A percentile compares a stretch with the other conserved stretches of the same genome.
phyloP scores from a whole-genome alignment of 2,888 invertebrate species.

The Parnassius mnemosyne region DNA sequence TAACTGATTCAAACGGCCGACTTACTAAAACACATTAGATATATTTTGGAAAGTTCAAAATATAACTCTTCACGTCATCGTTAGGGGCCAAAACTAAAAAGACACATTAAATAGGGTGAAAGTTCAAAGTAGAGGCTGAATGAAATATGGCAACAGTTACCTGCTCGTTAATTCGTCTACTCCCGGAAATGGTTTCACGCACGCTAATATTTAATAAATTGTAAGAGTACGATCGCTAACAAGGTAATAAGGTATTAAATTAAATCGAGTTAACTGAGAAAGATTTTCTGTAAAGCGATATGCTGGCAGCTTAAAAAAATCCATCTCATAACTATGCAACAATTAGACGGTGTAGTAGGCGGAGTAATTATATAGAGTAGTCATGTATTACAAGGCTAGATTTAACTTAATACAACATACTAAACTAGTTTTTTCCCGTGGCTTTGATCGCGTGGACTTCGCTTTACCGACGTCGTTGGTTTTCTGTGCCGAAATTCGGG shows the following conservation, averaged over 20 bases:
- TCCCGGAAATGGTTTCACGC: conserved; percentile 25
- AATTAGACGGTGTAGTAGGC: no score
- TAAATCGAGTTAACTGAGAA: conserved; percentile 12
- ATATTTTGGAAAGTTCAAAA: not conserved
- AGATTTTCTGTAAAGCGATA: not conserved
- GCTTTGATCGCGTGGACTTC: no score
- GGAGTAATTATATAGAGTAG: no score
- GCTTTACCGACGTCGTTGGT: no score
- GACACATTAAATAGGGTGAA: conserved; percentile 19
- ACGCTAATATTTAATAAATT: conserved; percentile 22
- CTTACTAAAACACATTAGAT: no score
- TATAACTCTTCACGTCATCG: not conserved
- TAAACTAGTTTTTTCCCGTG: no score
- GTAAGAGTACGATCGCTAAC: conserved; percentile 11
- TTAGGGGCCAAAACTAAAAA: not conserved
- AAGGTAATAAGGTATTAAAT: conserved; percentile 14
- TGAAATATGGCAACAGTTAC: conserved; percentile 19
- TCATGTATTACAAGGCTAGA: no score
- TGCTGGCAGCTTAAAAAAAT: no score
- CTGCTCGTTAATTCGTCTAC: conserved; percentile 18
- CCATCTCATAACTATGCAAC: no score
- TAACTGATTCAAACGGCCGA: no score
- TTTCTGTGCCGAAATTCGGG: no score
- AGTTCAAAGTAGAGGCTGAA: conserved; percentile 21
- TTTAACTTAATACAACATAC: no score